These are phyloP conservation scores for Agrotis ipsilon DNA, from an alignment of 2,888 invertebrate genomes.

Conservation along the genomic window DNA sequence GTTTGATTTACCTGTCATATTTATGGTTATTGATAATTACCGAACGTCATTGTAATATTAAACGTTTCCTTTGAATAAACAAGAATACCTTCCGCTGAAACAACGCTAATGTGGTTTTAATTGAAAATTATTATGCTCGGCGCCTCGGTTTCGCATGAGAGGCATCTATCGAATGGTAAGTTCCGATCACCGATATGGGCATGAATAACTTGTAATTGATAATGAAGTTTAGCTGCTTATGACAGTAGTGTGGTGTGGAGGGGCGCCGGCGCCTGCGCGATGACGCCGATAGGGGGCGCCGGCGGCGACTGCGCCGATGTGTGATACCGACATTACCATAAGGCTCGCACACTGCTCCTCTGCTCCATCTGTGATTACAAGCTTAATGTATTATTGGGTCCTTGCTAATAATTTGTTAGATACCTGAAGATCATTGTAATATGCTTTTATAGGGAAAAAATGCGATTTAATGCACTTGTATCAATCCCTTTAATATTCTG, in stretches of 20 bases:
- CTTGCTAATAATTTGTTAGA: constrained; percentile 45
- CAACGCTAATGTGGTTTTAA: constrained; percentile 58
- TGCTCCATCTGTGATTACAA: constrained; percentile 78
- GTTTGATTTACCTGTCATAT: no score
- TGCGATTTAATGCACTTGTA: constrained; percentile 2
- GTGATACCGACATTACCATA: constrained; percentile 87
- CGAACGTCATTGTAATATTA: constrained; percentile 21
- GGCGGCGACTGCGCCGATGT: constrained; percentile 80
- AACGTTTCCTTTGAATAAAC: constrained; percentile 39
- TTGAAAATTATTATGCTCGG: constrained; percentile 63
- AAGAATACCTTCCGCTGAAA: constrained; percentile 47
- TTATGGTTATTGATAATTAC: constrained; percentile 5
- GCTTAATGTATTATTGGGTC: constrained; percentile 69
- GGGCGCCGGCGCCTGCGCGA: constrained; percentile 81
- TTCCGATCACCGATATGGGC: constrained; percentile 64
- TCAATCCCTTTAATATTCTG: constrained; percentile 3
- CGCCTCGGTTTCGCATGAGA: constrained; percentile 58
- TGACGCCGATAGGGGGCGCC: constrained; percentile 82
- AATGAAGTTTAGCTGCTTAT: constrained; percentile 66
- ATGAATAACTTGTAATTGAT: constrained; percentile 68
- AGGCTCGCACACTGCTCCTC: constrained; percentile 76
- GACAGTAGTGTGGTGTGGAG: constrained; percentile 52
- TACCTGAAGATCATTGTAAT: constrained; percentile 49
- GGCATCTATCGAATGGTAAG: constrained; percentile 64
- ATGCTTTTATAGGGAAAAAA: constrained; percentile 8